Base-by-base conservation (phyloP, 2,888 invertebrate species). In the Hirtodrosophila confusa region DNA sequence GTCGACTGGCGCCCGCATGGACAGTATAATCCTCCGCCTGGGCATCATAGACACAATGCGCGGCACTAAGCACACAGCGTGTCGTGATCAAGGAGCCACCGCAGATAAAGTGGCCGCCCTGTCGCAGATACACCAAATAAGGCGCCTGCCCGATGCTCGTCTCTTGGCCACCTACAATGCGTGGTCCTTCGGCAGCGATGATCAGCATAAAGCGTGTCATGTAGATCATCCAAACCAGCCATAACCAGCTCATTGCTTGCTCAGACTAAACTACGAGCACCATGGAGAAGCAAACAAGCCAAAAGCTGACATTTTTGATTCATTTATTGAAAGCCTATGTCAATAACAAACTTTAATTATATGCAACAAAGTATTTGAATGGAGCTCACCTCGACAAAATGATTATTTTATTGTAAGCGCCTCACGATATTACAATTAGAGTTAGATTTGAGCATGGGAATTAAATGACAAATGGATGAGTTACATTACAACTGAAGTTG, bases 11-110 rank as follows among this genome's bases (percentile, higher is more conserved):
- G 1, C 90, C 90, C 3, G 80, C 90, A 24, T 86, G 78, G 6
- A 90, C 71, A 0, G 69, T 80, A 10, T 88, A 78, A 4, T 77
- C 72, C 8, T 66, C 41, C 0, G 83, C 58, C 3, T 68, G 29
- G 4, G 71, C 48, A 0, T 75, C 78, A 40, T 83, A 54, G 3
- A 89, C 82, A 48, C 91, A 91, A 39, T 91, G 91, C 0, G 90
- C 90, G 0, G 91, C 91, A 27, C 89, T 90, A 0, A 91, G 67
- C 33, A 90, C 88, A 58, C 78, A 85, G n/a, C 68, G 83, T 3
- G 64, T 4, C 2, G 84, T 84, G 17, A 89, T 54, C 35, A 90
- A 41, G 1, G 91, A 86, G 7, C 90, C 91, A 0, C 91, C 91
- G 53, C 91, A 91, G 4, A 83, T 67, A 43, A 89, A 90, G 31